Base-by-base conservation (phyloP, 1,140 invertebrate genomes). In the Vanessa tameamea region DNA sequence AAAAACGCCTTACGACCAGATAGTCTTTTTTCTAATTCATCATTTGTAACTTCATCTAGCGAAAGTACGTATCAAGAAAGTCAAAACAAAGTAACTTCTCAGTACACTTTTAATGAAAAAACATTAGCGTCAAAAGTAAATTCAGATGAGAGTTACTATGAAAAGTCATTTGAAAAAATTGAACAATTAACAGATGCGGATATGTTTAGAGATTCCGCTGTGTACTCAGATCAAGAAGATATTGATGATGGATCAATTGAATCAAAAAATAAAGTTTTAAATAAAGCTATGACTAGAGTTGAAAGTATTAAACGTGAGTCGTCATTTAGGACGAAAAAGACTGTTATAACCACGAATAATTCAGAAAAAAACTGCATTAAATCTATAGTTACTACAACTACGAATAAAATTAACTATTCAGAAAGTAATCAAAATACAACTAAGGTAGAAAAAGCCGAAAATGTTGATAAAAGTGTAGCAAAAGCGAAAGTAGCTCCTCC, bases 151-250 rank as follows among this genome's bases (percentile, higher is more conserved):
- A 96, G 95, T 80, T 96, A 94, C 79, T 97, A 96, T 83, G 96
- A 97, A 84, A 94, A 94, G 73, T 95, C 95, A 0, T 97, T 97
- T 85, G 96, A 96, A 82, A 95, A 95, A 9, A 96, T 97, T 23
- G 96, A 97, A 84, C 86, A 93, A 57, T 72, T 93, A 4, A 88
- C 83, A 83, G 94, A 94, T 81, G 95, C 95, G 69, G 96, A 96
- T 73, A 94, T 95, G 1, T 97, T 97, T 82, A 94, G 97, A 80
- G 97, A 97, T 86, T 97, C 96, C 81, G 97, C 97, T 79, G 96
- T 97, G 83, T 97, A 97, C 81, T 97, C 96, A 66, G 97, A 97
- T 78, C 93, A 92, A 76, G 93, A 93, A 69, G 93, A 93, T 23
- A 57, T 23, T 20, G 85, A 88, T 14, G 88, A 91, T 37, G 55